Conservation (phyloP, 2,113 vertebrate genomes). For the Setophaga petechia region DNA sequence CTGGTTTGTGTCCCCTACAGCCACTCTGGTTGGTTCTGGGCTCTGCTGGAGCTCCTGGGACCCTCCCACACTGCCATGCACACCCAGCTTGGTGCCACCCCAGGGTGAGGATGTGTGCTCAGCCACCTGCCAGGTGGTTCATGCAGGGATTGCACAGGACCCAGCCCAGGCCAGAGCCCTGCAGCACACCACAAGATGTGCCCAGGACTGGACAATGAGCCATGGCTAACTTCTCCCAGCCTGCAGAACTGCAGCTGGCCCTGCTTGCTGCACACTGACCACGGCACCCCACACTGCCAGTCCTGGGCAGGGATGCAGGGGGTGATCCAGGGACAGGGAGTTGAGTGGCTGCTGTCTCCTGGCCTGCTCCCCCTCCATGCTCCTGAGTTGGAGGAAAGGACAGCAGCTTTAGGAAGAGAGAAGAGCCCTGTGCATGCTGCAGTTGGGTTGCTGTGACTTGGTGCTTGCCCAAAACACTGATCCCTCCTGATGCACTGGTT, state of each 20-base stretch:
- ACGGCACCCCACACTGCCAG: neutral
- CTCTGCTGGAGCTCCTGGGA: neutral
- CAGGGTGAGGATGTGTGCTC: rapidly evolving
- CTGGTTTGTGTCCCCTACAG: neutral
- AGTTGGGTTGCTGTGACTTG: neutral
- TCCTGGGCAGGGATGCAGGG: rapidly evolving
- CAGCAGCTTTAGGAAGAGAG: neutral
- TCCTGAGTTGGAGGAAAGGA: neutral
- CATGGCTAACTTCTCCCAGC: neutral
- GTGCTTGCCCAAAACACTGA: neutral
- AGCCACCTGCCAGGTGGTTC: neutral
- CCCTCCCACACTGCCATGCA: rapidly evolving
- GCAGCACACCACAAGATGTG: neutral
- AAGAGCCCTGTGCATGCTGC: neutral
- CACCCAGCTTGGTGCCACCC: neutral
- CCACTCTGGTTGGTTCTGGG: neutral
- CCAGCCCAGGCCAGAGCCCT: neutral
- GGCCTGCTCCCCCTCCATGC: neutral
- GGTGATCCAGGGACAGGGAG: neutral
- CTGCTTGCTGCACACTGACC: neutral
- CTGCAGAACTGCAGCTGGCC: neutral
- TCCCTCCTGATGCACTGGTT: neutral
- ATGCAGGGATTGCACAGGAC: neutral
- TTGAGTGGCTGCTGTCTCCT: rapidly evolving
- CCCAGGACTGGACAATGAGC: neutral